A percentile compares a stretch with the other conserved stretches of the same genome.
Evolutionary conservation across 30 jellyfish, hydroid and myxozoan genomes (phyloP).

Genomic region (Catostylus mosaicus): DNA sequence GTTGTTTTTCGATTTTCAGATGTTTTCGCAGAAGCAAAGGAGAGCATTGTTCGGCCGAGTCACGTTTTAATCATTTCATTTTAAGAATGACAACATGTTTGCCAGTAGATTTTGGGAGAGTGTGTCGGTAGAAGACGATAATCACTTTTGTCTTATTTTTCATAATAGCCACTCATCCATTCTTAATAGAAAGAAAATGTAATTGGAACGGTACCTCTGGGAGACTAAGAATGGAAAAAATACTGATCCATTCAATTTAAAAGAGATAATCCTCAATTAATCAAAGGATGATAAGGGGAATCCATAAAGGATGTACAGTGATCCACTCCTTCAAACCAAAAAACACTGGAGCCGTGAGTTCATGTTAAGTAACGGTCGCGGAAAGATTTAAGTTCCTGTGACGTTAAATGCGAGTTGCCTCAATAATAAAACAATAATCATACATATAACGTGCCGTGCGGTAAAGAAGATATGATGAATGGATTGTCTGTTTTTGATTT

Average conservation of each 20-base stretch:
- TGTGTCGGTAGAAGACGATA: no score
- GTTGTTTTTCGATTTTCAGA: no score
- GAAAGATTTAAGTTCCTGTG: neutral
- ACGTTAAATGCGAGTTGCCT: neutral
- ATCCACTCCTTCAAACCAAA: neutral
- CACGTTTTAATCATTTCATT: no score
- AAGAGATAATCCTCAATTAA: constrained; percentile 10
- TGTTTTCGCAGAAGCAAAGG: no score
- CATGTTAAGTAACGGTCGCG: neutral
- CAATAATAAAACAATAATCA: neutral
- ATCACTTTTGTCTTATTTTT: neutral
- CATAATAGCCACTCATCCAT: neutral
- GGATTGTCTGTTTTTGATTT: no score
- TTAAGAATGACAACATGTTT: no score
- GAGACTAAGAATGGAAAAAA: constrained; percentile 2
- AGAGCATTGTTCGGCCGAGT: no score
- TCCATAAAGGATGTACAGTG: neutral
- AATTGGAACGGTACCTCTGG: neutral
- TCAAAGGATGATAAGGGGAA: neutral
- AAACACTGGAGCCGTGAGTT: neutral
- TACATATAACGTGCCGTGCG: neutral
- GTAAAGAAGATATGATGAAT: no score
- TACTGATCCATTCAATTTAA: constrained; percentile 1
- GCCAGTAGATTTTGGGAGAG: no score
- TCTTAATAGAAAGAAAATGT: neutral